phyloP scores from a whole-genome alignment of 2,888 invertebrate genomes.

The Dicyrtoma fusca region DNA sequence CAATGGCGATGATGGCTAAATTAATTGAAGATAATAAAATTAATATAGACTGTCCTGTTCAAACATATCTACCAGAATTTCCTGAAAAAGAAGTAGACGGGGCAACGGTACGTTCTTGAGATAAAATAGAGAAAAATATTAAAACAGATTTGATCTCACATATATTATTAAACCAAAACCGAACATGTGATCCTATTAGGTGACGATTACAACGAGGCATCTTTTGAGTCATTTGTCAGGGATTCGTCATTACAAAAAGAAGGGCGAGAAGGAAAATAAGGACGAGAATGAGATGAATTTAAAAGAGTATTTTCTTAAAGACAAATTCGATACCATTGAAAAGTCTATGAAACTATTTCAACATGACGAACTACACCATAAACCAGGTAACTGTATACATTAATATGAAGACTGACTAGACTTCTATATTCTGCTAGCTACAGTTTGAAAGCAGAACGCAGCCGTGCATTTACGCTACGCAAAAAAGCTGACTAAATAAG shows the following conservation, averaged over 20 bases:
- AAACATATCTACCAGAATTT: constrained; percentile 63
- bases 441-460: no score
- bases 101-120: constrained; percentile 60
- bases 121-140: no score
- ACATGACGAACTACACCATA: constrained; percentile 63
- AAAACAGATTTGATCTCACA: no score
- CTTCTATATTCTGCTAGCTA: no score
- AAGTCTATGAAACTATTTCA: constrained; percentile 64
- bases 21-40: constrained; percentile 63
- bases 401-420: background rate
- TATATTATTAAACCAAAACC: no score
- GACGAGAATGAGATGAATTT: constrained; percentile 54
- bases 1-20: constrained; percentile 63
- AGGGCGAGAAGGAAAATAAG: constrained; percentile 41
- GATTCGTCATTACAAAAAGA: constrained; percentile 63
- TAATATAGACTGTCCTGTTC: constrained; percentile 63
- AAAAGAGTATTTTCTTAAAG: constrained; percentile 62
- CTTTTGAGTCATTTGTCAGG: constrained; percentile 64
- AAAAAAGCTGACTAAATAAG: no score
- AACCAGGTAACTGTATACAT: constrained; percentile 61
- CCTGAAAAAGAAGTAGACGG: constrained; percentile 63
- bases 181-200: constrained; percentile 56
- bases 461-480: no score
- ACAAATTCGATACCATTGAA: constrained; percentile 59
- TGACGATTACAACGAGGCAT: constrained; percentile 63